phyloP scores from a whole-genome alignment of 1,140 invertebrate species.

The Drosophila nebulosa region DNA sequence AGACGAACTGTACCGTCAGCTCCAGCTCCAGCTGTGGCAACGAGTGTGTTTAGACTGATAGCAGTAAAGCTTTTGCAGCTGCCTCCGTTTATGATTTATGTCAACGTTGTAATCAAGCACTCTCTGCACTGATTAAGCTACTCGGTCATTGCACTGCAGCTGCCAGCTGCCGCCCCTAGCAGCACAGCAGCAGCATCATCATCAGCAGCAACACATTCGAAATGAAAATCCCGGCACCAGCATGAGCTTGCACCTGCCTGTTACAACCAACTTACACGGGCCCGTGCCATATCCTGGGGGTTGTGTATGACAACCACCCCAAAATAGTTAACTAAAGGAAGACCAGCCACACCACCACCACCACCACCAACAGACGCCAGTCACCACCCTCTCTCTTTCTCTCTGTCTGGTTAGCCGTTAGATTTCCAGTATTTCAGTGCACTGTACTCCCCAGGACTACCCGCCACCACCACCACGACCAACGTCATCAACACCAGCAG shows the following conservation, averaged over 20 bases:
- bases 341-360: constrained; percentile 29
- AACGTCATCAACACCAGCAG: constrained; percentile 2
- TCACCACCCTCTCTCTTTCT: constrained; percentile 42
- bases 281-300: constrained; percentile 74
- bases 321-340: constrained; percentile 28
- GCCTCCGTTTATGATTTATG: constrained; percentile 60
- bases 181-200: constrained; percentile 39
- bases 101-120: constrained; percentile 66
- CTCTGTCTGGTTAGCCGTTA: constrained; percentile 48
- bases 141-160: constrained; percentile 46
- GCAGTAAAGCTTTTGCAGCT: constrained; percentile 65
- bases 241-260: constrained; percentile 72
- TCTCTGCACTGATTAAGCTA: constrained; percentile 64
- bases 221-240: constrained; percentile 43
- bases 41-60: constrained; percentile 30
- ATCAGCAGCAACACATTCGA: constrained; percentile 6
- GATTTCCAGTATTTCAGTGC: constrained; percentile 65
- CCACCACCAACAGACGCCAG: constrained; percentile 7
- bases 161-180: constrained; percentile 50
- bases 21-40: constrained; percentile 28
- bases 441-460: constrained; percentile 52
- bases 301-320: constrained; percentile 60
- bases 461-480: not conserved
- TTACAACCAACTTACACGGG: constrained; percentile 74
- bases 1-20: constrained; percentile 14